Conservation (phyloP, 2,113 vertebrate genomes). For the Oenanthe oenanthe region DNA sequence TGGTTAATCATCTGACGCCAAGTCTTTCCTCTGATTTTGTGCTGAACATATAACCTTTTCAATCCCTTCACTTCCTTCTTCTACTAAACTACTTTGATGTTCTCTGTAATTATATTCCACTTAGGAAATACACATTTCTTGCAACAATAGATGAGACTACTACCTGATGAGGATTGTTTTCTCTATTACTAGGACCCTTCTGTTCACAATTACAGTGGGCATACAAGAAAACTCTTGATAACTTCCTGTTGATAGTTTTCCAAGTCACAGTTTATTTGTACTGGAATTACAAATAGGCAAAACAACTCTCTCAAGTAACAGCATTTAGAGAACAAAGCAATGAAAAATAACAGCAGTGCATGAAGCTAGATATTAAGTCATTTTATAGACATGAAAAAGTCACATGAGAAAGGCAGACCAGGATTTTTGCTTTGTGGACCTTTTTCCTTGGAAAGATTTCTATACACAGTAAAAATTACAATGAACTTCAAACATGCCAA, state of each 20-base stretch:
- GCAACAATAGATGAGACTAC: background rate
- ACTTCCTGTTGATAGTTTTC: conserved; percentile 65
- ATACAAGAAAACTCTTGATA: conserved; percentile 58
- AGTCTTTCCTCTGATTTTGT: background rate
- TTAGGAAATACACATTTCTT: background rate
- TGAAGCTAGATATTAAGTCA: conserved; percentile 67
- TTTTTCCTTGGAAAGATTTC: conserved; percentile 71
- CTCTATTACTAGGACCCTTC: conserved; percentile 36
- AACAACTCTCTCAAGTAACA: conserved; percentile 70
- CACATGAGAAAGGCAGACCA: conserved; percentile 63
- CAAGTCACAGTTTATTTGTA: conserved; percentile 73
- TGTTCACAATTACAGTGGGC: conserved; percentile 55
- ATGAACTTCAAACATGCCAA: conserved; percentile 72
- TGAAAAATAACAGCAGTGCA: conserved; percentile 65
- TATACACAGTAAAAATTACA: conserved; percentile 74
- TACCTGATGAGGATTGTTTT: conserved; percentile 32
- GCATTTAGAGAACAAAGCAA: conserved; percentile 66
- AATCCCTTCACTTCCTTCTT: background rate
- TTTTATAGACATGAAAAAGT: conserved; percentile 65
- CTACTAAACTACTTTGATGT: background rate
- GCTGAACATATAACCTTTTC: background rate
- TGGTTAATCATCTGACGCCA: background rate
- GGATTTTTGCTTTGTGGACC: conserved; percentile 57
- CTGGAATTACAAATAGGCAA: conserved; percentile 74
- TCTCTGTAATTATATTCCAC: background rate